Conservation (phyloP, 2,797 vertebrate genomes). For the Iguana delicatissima region DNA sequence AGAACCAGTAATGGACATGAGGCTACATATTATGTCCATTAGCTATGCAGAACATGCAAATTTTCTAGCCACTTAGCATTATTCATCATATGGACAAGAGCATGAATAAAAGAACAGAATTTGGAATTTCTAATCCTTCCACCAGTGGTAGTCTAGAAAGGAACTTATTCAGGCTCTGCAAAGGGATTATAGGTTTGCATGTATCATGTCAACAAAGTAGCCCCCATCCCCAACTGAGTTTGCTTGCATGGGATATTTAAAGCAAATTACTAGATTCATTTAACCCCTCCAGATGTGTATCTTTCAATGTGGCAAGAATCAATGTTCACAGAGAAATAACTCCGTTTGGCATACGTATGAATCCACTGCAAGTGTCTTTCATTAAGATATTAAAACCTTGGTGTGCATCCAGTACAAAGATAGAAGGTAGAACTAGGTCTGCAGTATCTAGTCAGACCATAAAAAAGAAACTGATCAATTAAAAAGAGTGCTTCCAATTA, state of each 20-base stretch:
- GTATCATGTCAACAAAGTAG: not conserved
- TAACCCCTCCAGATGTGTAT: not conserved
- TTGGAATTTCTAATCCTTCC: too few relatives aligned
- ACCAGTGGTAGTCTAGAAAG: too few relatives aligned
- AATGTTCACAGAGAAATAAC: not conserved
- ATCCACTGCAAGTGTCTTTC: too few relatives aligned
- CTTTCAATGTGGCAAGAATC: not conserved
- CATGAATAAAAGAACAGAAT: not conserved
- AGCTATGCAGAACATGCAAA: slow-evolving; percentile 37
- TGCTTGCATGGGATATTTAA: not conserved
- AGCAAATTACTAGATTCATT: not conserved
- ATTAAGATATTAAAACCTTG: not conserved
- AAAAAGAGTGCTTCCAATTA: too few relatives aligned
- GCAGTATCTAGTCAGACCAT: not conserved
- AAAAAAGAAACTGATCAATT: too few relatives aligned
- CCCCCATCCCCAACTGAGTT: too few relatives aligned
- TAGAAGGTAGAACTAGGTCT: not conserved
- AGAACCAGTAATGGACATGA: slow-evolving; percentile 25
- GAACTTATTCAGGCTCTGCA: too few relatives aligned
- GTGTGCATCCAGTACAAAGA: not conserved
- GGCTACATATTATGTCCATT: not conserved
- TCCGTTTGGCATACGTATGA: not conserved
- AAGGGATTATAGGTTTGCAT: not conserved
- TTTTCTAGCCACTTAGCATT: not conserved
- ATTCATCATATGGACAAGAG: not conserved